Evolutionary conservation across 2,888 invertebrate species (phyloP).

Genomic region (Bellardia bayeri): DNA sequence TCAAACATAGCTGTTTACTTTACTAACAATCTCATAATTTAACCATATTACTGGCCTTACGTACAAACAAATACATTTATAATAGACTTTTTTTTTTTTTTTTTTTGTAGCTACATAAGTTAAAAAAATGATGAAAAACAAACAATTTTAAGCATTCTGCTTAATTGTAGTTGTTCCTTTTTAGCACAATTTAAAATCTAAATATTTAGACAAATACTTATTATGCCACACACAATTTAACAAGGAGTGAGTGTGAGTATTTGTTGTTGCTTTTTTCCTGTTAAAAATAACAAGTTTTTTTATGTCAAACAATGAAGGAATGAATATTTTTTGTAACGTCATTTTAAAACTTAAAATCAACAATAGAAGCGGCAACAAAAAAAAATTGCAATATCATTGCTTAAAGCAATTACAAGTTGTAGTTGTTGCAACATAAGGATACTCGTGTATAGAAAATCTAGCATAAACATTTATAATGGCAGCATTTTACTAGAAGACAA

Average conservation of each 20-base stretch:
- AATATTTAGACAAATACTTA: slow-evolving; percentile 37
- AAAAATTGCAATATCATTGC: slow-evolving; percentile 18
- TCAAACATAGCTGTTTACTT: no score
- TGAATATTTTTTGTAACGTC: slow-evolving; percentile 5
- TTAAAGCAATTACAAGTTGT: slow-evolving; percentile 39
- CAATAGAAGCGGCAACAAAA: background rate
- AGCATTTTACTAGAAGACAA: background rate
- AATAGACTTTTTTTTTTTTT: no score
- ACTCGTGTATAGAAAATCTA: background rate
- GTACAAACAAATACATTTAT: no score
- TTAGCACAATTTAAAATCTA: background rate
- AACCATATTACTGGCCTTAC: no score
- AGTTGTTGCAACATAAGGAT: slow-evolving; percentile 39
- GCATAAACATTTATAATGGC: slow-evolving; percentile 10
- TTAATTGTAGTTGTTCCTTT: background rate
- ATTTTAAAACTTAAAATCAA: slow-evolving; percentile 7
- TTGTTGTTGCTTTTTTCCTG: background rate
- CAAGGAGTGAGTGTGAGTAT: background rate
- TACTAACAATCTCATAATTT: no score
- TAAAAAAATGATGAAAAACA: no score
- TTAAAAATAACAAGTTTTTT: slow-evolving; percentile 15
- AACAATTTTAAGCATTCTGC: no score
- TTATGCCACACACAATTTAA: slow-evolving; percentile 32
- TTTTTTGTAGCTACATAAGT: no score
- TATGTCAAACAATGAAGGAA: slow-evolving; percentile 15